Base-by-base conservation (phyloP, 2,797 vertebrate species). In the Enteromius anoplus region DNA sequence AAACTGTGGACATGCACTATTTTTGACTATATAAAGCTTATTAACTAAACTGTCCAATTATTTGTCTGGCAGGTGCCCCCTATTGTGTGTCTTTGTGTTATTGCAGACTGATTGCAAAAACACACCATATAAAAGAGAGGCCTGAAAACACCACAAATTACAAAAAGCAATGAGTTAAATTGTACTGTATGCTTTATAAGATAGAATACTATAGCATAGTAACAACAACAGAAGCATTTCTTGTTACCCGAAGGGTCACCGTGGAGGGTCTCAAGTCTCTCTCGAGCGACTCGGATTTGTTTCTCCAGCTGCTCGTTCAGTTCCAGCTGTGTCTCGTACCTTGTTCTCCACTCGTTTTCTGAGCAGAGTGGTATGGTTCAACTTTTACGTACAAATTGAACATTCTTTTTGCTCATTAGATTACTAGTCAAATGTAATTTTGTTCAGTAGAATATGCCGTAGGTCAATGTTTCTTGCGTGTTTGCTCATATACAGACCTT, bases 341-440 rank as follows among this genome's bases (percentile, higher is more conserved):
- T 94, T 1, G 94, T 96, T 92, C 95, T 97, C 97, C 97, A 98
- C 88, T 98, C 96, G 89, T 93, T 95, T 83, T 90, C 97, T 97
- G 85, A 82, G 83, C 37, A 82, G 53, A 23, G 9, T 26, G 15
- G 49, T 4, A 21, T 17, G 9, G 26, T 11, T 26, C 69, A 29
- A 11, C 45, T 45, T 40, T 23, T 23, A 42, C 42, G 3, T 2
- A 26, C 2, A 0, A 42, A 42, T 23, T 23, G 14, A 5, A 47
- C 45, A 4, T 69, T 49, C 0, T 47, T 71, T 47, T 47, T 47
- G 14, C 7, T 49, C 7, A 49, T 19, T 69, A 69, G 37, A 69
- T 42, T 47, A 29, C 42, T 10, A 15, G n/a, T 47, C n/a, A 26
- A 47, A 29, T 49, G 7, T 29, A 19, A 29, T 29, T 71, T 71